phyloP scores from a whole-genome alignment of 1,140 invertebrate species.

The Heliothis virescens region DNA sequence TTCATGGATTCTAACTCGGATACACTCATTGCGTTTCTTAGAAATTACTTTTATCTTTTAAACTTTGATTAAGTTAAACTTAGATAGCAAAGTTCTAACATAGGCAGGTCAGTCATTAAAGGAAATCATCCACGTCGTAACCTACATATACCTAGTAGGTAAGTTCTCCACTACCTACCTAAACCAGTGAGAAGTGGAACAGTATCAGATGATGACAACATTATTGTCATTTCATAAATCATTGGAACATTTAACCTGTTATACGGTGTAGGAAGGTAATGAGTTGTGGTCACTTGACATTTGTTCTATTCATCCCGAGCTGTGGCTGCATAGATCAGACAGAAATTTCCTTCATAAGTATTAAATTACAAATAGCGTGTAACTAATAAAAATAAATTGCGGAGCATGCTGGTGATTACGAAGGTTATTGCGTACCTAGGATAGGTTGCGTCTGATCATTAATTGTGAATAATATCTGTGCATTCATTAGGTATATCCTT shows the following conservation, averaged over 20 bases:
- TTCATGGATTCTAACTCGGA: too few relatives aligned
- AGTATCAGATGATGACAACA: too few relatives aligned
- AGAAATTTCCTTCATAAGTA: constrained; percentile 49
- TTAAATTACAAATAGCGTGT: constrained; percentile 49
- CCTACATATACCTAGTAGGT: too few relatives aligned
- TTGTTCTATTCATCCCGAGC: constrained; percentile 44
- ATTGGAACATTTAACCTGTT: background rate
- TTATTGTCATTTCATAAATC: too few relatives aligned
- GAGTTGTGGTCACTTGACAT: background rate
- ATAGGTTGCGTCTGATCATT: constrained; percentile 1
- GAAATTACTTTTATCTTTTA: too few relatives aligned
- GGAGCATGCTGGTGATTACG: constrained; percentile 37
- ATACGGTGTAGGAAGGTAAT: background rate
- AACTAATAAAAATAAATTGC: constrained; percentile 52
- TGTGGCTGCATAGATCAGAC: constrained; percentile 31
- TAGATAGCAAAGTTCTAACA: too few relatives aligned
- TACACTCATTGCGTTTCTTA: too few relatives aligned
- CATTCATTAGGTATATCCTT: constrained; percentile 20
- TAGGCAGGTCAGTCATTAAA: too few relatives aligned
- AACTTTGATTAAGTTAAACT: too few relatives aligned
- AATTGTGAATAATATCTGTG: constrained; percentile 15
- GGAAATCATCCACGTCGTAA: too few relatives aligned
- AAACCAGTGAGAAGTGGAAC: too few relatives aligned
- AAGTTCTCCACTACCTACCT: too few relatives aligned
- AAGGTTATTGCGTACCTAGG: constrained; percentile 42